phyloP scores from a whole-genome alignment of 92 coral and sea anemone genomes.

The Palythoa caribaeorum region DNA sequence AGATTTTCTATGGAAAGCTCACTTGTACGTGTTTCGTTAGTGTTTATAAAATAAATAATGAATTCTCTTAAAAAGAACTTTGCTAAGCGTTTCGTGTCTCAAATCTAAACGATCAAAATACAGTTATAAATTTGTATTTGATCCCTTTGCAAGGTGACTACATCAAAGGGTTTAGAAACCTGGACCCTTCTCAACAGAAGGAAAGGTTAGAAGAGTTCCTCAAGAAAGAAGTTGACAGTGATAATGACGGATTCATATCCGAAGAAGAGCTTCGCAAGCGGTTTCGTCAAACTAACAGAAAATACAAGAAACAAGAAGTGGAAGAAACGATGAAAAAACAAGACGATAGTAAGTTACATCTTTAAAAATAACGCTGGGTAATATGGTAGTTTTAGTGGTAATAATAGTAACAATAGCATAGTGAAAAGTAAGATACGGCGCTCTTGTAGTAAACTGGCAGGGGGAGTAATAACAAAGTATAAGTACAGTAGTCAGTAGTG shows the following conservation, averaged over 20 bases:
- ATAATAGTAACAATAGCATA: background rate
- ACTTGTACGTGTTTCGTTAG: too few species aligned
- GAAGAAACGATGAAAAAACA: slow-evolving; percentile 75
- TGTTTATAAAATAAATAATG: too few species aligned
- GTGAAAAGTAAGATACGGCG: too few species aligned
- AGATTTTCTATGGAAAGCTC: too few species aligned
- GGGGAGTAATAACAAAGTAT: too few species aligned
- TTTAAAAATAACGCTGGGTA: background rate
- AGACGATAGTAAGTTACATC: slow-evolving; percentile 73
- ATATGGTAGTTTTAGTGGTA: too few species aligned
- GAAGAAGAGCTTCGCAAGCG: slow-evolving; percentile 84
- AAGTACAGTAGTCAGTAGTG: too few species aligned
- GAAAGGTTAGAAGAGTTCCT: slow-evolving; percentile 68
- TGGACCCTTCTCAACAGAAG: slow-evolving; percentile 17
- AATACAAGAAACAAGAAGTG: slow-evolving; percentile 74
- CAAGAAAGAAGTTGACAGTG: slow-evolving; percentile 73
- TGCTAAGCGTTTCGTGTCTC: too few species aligned
- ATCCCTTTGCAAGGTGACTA: slow-evolving; percentile 19
- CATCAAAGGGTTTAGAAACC: slow-evolving; percentile 26
- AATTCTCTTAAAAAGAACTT: too few species aligned
- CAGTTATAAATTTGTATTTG: background rate
- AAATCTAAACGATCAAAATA: too few species aligned
- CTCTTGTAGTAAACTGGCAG: too few species aligned
- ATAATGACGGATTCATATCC: slow-evolving; percentile 82
- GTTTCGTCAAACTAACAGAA: slow-evolving; percentile 70